Evolutionary conservation across 2,888 invertebrate genomes (phyloP).

Genomic region (Sesamia inferens): DNA sequence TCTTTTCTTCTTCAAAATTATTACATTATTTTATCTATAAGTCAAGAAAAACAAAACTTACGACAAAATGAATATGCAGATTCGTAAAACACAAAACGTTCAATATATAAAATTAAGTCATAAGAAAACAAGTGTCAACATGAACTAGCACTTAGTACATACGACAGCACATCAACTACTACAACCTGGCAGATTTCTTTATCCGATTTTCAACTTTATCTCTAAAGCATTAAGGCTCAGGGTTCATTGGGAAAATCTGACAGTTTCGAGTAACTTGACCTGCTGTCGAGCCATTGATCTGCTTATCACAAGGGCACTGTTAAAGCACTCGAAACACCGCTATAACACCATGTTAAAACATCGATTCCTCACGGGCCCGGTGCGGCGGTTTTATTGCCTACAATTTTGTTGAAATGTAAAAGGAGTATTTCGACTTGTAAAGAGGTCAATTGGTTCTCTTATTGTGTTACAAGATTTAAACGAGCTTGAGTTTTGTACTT

Average conservation of each 20-base stretch:
- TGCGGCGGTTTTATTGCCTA: conserved; percentile 49
- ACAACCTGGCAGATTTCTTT: too few relatives aligned
- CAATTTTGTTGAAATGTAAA: conserved; percentile 42
- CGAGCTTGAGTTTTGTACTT: conserved; percentile 29
- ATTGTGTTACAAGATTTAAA: conserved; percentile 43
- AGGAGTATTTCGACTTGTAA: conserved; percentile 48
- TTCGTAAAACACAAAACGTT: conserved; percentile 26
- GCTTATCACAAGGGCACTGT: conserved; percentile 64
- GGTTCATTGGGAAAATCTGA: too few relatives aligned
- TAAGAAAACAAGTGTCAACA: conserved; percentile 57
- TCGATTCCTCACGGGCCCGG: conserved; percentile 45
- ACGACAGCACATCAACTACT: conserved; percentile 30
- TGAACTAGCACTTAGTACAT: conserved; percentile 53
- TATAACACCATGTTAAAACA: conserved; percentile 55
- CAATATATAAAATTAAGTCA: conserved; percentile 57
- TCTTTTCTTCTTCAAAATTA: too few relatives aligned
- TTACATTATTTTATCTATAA: too few relatives aligned
- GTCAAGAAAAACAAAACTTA: not conserved
- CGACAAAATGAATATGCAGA: not conserved
- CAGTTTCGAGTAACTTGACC: too few relatives aligned
- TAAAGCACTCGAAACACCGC: conserved; percentile 49
- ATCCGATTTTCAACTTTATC: too few relatives aligned
- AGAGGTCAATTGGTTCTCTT: conserved; percentile 50
- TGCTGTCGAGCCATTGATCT: conserved; percentile 42
- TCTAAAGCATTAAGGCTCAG: too few relatives aligned